A percentile compares a stretch with the other conserved stretches of the same genome.
phyloP scores from a whole-genome alignment of 2,888 invertebrate genomes.

The Heliconius charithonia region DNA sequence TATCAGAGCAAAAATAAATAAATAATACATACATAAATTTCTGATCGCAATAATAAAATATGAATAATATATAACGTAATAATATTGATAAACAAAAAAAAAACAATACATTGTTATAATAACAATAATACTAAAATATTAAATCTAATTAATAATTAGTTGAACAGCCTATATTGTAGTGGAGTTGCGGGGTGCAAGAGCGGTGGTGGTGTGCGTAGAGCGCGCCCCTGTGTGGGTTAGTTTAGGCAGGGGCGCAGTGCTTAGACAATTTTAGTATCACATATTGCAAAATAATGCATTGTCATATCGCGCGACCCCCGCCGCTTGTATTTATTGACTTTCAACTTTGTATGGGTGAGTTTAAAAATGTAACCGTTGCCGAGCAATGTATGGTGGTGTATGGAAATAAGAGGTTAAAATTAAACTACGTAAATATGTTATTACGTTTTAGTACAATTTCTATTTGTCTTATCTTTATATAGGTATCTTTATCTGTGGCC shows the following conservation, averaged over 20 bases:
- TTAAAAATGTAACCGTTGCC: neutral
- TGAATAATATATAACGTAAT: neutral
- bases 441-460: too few relatives aligned
- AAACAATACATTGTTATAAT: neutral
- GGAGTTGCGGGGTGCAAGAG: constrained; percentile 64
- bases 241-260: constrained; percentile 74
- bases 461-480: too few relatives aligned
- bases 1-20: too few relatives aligned
- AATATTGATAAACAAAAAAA: neutral
- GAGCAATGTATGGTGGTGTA: neutral
- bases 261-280: constrained; percentile 81
- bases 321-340: constrained; percentile 18
- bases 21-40: too few relatives aligned
- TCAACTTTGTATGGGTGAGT: neutral
- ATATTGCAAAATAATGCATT: constrained; percentile 74
- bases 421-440: too few relatives aligned
- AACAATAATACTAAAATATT: constrained; percentile 5
- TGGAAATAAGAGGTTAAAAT: too few relatives aligned
- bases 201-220: constrained; percentile 53
- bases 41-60: neutral
- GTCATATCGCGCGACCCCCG: constrained; percentile 47
- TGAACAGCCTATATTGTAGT: constrained; percentile 63
- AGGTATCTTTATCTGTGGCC: too few relatives aligned
- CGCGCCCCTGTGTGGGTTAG: constrained; percentile 55
- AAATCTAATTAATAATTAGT: constrained; percentile 26